phyloP scores from a whole-genome alignment of 2,888 invertebrate genomes.

The Eupithecia subfuscata region DNA sequence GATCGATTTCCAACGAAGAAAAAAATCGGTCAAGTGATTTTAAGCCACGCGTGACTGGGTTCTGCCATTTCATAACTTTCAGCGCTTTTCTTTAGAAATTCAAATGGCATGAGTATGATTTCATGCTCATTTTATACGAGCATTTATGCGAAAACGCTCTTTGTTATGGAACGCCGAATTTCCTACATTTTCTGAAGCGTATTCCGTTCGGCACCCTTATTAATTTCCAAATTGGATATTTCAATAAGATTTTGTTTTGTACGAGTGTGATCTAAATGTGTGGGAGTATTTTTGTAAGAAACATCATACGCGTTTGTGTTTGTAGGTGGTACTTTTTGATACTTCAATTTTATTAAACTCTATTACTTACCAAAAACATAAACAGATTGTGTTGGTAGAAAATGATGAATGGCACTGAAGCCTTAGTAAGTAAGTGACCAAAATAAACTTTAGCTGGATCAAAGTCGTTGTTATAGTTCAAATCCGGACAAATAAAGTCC shows the following conservation, averaged over 20 bases:
- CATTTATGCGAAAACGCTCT: conserved; percentile 11
- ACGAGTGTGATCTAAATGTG: background rate
- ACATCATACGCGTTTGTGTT: background rate
- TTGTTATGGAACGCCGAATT: conserved; percentile 8
- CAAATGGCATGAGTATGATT: conserved; percentile 19
- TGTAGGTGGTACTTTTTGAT: background rate
- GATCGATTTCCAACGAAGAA: conserved; percentile 40
- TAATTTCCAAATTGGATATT: conserved; percentile 7
- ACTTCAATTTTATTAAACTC: background rate
- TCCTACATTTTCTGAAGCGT: conserved; percentile 8
- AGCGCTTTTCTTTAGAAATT: conserved; percentile 20
- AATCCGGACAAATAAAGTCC: background rate
- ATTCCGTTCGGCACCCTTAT: conserved; percentile 1
- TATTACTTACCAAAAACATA: background rate
- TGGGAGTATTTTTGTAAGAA: background rate
- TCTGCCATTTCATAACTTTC: conserved; percentile 20
- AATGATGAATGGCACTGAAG: background rate
- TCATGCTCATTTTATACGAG: conserved; percentile 9
- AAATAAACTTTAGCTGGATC: background rate
- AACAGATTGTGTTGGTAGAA: background rate
- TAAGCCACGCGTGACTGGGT: conserved; percentile 21
- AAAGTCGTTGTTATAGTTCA: background rate
- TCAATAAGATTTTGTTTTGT: background rate
- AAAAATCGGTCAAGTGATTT: conserved; percentile 33
- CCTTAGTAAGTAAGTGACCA: background rate